A percentile compares a stretch with the other conserved stretches of the same genome.
Conservation (phyloP, 2,113 vertebrate species). For the Callorhinus ursinus region DNA sequence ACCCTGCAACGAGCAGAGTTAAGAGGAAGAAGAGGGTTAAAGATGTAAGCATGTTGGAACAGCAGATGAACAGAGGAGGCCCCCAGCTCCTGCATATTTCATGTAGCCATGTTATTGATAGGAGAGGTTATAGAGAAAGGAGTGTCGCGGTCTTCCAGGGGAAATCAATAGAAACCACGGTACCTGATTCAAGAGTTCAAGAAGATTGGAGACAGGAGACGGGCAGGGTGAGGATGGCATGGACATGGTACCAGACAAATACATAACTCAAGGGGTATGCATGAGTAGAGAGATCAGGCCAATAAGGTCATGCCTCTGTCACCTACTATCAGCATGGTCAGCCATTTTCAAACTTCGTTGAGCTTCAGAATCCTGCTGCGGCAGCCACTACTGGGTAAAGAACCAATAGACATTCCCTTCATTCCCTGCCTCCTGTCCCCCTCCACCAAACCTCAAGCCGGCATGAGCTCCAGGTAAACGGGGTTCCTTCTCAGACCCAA, state of each 20-base stretch:
- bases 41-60: not conserved
- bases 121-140: not conserved
- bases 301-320: not conserved
- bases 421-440: rapidly evolving
- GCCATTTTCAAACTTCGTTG: not conserved
- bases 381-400: not conserved
- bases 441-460: not conserved
- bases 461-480: not conserved
- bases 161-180: not conserved
- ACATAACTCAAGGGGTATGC: not conserved
- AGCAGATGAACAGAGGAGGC: not conserved
- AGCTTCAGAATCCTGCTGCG: not conserved
- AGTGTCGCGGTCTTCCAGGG: not conserved
- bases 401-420: not conserved
- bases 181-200: not conserved
- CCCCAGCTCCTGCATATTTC: not conserved
- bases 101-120: not conserved
- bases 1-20: not conserved
- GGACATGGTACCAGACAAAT: not conserved
- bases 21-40: not conserved
- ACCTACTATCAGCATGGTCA: not conserved
- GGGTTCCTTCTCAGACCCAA: not conserved
- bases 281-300: not conserved
- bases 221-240: not conserved
- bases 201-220: not conserved